Base-by-base conservation (phyloP, 2,888 invertebrate species). In the Microctonus hyperodae region DNA sequence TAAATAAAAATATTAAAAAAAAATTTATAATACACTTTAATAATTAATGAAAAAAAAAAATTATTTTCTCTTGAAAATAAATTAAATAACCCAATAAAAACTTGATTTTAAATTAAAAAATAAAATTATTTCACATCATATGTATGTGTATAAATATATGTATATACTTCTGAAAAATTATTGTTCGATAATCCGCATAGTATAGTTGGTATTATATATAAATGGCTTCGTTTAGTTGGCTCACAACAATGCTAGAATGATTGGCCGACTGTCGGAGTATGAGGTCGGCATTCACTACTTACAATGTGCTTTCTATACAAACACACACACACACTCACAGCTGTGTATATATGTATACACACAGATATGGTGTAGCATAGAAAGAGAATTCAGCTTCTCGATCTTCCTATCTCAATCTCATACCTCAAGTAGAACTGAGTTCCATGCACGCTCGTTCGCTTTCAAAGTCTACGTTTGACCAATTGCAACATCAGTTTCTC, bases 241-340 rank as follows among this genome's bases (percentile, higher is more conserved):
- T 40, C 59, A 55, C 72, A 78, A 80, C 79, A 81, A 81, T 81
- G 77, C 78, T 70, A 73, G 76, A 78, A 79, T 80, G 79, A 81
- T 81, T 80, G 81, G 79, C 77, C 74, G 71, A 68, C 75, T 75
- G 76, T 78, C 76, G 75, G 72, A 71, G 74, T 73, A 74, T 71
- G 68, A 72, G 76, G 63, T 72, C 68, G 67, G 77, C 75, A 78
- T 79, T 79, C 77, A 77, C 71, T 72, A 74, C 75, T 74, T 74
- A 78, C 76, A 78, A 77, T 76, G 75, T 72, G 60, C 72, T 72
- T 23, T 22, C 20, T 40, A 33, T 37, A 10, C 31, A 33, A 37
- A 5, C 16, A 10, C 28, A 1, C 50, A 22, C 25, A 48, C 31
- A 33, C 31, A 22, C 33, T 20, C 13, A 11, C 11, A 51, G 3